Conservation (phyloP, 2,113 vertebrate species). For the Paracyprichromis sp. region DNA sequence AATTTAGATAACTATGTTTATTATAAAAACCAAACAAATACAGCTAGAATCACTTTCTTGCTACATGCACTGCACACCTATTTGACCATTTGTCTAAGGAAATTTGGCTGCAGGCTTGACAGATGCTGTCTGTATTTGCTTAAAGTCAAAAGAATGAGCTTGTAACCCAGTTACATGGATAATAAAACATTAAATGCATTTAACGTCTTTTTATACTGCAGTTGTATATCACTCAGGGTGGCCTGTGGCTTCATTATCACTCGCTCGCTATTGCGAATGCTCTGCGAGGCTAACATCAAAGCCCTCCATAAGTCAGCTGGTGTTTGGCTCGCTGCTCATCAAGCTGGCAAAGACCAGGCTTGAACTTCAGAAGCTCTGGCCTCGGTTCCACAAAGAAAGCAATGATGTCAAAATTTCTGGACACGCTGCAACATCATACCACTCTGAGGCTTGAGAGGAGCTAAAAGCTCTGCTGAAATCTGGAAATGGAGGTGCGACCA, state of each 20-base stretch:
- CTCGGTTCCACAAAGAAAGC: constrained; percentile 34
- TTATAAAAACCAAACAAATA: not conserved
- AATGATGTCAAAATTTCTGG: constrained; percentile 59
- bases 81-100: not conserved
- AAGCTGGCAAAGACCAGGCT: constrained; percentile 15
- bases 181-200: constrained; percentile 28
- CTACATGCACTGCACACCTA: not conserved
- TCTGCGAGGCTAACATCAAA: constrained; percentile 21
- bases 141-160: not conserved
- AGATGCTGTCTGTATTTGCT: not conserved
- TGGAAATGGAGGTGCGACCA: constrained; percentile 21
- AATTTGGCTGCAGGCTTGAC: not conserved
- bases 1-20: not conserved
- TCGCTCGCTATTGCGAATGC: not conserved
- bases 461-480: constrained; percentile 29
- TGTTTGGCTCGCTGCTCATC: constrained; percentile 19
- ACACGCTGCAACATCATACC: constrained; percentile 37
- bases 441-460: constrained; percentile 29
- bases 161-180: not conserved
- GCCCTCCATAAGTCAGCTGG: constrained; percentile 49
- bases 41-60: not conserved
- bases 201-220: not conserved
- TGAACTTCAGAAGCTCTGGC: constrained; percentile 40
- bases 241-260: not conserved
- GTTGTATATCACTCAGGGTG: constrained; percentile 10